These are phyloP conservation scores for Penaeus vannamei DNA, from an alignment of 1,140 invertebrate genomes.

Conservation along the genomic window DNA sequence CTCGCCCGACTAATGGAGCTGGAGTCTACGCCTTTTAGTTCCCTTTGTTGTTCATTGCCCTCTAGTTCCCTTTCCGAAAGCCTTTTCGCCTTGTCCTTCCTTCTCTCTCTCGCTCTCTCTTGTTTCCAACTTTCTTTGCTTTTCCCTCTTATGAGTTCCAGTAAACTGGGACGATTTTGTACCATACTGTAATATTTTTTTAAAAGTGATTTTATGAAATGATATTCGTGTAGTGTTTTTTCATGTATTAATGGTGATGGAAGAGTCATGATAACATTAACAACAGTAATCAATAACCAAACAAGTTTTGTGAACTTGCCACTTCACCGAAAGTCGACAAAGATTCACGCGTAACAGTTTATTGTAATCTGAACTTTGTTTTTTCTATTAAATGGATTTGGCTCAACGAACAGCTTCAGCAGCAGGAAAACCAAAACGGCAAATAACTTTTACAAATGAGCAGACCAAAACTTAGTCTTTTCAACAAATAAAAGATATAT, in stretches of 20 bases:
- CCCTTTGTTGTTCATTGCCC: not conserved
- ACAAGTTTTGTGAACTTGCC: no score
- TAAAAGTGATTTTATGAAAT: constrained; percentile 64
- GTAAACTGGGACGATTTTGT: constrained; percentile 46
- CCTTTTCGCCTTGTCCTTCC: not conserved
- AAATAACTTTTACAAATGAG: no score
- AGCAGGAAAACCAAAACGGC: no score
- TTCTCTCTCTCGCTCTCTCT: not conserved
- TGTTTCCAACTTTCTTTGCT: no score
- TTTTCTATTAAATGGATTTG: no score
- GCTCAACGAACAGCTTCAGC: no score
- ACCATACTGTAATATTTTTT: constrained; percentile 66
- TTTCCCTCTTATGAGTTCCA: not conserved
- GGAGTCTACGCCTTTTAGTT: not conserved
- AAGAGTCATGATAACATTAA: constrained; percentile 62
- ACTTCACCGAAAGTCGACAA: no score
- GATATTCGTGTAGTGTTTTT: constrained; percentile 51
- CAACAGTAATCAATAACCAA: constrained; percentile 10
- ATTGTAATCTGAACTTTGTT: no score
- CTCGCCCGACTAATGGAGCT: constrained; percentile 45
- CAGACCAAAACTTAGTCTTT: no score
- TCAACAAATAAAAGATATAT: no score
- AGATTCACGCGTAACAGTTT: no score
- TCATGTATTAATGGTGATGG: constrained; percentile 64
- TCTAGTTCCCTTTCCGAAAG: not conserved